Conservation (phyloP, 2,888 invertebrate genomes). For the Aethes cnicana region DNA sequence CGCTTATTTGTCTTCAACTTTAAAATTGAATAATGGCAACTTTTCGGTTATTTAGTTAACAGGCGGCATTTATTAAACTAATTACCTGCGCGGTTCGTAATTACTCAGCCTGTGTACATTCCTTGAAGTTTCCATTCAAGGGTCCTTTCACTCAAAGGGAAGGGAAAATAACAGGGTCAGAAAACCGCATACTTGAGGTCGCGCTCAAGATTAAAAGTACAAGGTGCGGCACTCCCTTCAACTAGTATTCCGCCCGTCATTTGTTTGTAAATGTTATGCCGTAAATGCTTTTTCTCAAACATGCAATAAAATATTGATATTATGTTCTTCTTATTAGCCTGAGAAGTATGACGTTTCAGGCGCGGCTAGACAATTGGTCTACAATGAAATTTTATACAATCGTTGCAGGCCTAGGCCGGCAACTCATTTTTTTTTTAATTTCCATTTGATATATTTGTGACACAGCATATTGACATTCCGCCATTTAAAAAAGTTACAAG, state of each 20-base stretch:
- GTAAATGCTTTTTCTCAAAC: too few relatives aligned
- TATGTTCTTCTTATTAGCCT: too few relatives aligned
- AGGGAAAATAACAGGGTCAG: conserved; percentile 11
- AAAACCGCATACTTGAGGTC: conserved; percentile 24
- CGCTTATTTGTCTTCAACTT: conserved; percentile 14
- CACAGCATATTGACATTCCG: too few relatives aligned
- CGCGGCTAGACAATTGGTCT: too few relatives aligned
- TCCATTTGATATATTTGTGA: too few relatives aligned
- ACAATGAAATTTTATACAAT: too few relatives aligned
- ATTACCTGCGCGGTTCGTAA: conserved; percentile 13
- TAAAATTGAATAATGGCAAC: conserved; percentile 18
- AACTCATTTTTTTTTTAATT: background rate
- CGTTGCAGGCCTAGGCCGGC: too few relatives aligned
- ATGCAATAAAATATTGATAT: too few relatives aligned
- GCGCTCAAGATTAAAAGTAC: background rate
- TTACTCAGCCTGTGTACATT: conserved; percentile 6
- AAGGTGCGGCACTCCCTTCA: conserved; percentile 9
- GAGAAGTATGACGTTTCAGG: too few relatives aligned
- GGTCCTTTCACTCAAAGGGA: conserved; percentile 20
- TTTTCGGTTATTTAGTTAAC: conserved; percentile 23
- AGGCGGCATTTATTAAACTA: conserved; percentile 13
- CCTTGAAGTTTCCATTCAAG: conserved; percentile 20
- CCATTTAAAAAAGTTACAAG: too few relatives aligned
- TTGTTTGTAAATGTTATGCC: too few relatives aligned
- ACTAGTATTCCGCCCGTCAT: too few relatives aligned